Conservation (phyloP, 2,888 invertebrate genomes). For the Dasysyrphus albostriatus region DNA sequence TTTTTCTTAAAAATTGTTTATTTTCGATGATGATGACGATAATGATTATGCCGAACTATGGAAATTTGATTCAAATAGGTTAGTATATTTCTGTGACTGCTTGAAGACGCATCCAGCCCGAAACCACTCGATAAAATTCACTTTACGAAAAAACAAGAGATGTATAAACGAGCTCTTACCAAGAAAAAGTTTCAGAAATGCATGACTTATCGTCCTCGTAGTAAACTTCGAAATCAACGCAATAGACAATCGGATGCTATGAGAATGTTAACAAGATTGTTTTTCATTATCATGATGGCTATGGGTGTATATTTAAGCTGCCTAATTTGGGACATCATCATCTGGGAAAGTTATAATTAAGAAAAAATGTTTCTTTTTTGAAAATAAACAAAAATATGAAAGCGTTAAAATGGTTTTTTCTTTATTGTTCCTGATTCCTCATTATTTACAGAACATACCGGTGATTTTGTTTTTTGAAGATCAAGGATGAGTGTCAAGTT, state of each 20-base stretch:
- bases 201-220: background rate
- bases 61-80: background rate
- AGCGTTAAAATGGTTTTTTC: background rate
- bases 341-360: background rate
- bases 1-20: background rate
- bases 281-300: background rate
- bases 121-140: background rate
- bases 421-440: no score
- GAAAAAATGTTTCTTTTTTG: no score
- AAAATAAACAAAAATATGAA: background rate
- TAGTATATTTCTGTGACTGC: constrained; percentile 1
- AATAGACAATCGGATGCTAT: background rate
- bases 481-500: no score
- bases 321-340: background rate
- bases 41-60: background rate
- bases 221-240: background rate
- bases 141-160: no score
- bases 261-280: background rate
- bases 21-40: background rate
- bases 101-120: background rate
- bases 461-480: no score
- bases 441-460: no score
- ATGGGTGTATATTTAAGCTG: background rate
- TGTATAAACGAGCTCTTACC: background rate
- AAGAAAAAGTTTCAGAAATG: background rate